Conservation (phyloP, 2,888 invertebrate genomes). For the Metalampra italica region DNA sequence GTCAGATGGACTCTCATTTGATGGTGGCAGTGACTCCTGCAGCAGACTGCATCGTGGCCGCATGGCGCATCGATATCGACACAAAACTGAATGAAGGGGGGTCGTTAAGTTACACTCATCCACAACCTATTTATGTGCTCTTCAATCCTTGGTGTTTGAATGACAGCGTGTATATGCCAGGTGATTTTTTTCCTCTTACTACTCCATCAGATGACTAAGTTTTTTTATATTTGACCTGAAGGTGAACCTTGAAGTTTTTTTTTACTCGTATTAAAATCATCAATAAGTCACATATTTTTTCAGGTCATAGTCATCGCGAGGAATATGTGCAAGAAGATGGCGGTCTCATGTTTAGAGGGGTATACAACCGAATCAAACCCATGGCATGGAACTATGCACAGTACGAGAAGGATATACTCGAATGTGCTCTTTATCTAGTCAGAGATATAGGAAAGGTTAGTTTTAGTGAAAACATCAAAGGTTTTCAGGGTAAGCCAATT, state of each 20-base stretch:
- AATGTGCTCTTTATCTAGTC: conserved; percentile 87
- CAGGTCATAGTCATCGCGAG: conserved; percentile 83
- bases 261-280: not conserved
- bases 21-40: conserved; percentile 84
- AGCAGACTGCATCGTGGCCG: conserved; percentile 85
- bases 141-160: conserved; percentile 94
- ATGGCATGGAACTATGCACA: conserved; percentile 96
- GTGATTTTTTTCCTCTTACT: conserved; percentile 51
- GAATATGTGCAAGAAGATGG: conserved; percentile 93
- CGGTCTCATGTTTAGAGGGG: conserved; percentile 94
- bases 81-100: conserved; percentile 84
- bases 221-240: too few species aligned
- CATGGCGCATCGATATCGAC: conserved; percentile 91
- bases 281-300: conserved; percentile 7
- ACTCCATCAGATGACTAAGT: not conserved
- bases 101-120: conserved; percentile 87
- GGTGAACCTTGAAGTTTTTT: too few species aligned
- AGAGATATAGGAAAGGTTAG: conserved; percentile 83
- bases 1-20: conserved; percentile 80
- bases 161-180: conserved; percentile 82
- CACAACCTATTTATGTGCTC: conserved; percentile 87
- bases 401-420: conserved; percentile 89
- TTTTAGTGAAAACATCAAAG: too few species aligned
- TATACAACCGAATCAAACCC: conserved; percentile 89
- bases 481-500: too few species aligned